phyloP scores from a whole-genome alignment of 1,140 invertebrate genomes.

The Heliconius melpomene region DNA sequence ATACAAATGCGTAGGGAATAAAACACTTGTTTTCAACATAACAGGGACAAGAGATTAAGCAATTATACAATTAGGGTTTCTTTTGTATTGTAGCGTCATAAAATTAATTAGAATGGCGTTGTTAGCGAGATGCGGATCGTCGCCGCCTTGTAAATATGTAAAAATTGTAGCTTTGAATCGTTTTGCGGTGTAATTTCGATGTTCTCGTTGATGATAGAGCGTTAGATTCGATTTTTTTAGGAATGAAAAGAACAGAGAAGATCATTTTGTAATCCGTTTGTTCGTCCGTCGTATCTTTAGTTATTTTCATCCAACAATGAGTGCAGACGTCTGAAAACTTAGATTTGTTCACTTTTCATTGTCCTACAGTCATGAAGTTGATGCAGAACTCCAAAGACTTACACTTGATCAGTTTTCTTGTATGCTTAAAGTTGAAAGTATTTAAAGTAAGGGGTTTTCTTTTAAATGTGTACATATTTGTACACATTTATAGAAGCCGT shows the following conservation, averaged over 20 bases:
- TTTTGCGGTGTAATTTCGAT: not conserved
- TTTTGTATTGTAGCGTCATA: constrained; percentile 12
- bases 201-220: not conserved
- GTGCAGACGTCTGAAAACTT: too few species aligned
- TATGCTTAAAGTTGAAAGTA: too few species aligned
- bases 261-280: too few species aligned
- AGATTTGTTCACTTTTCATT: too few species aligned
- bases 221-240: not conserved
- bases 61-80: constrained; percentile 1
- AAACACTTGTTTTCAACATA: not conserved
- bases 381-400: too few species aligned
- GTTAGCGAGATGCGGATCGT: not conserved
- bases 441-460: too few species aligned
- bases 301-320: too few species aligned
- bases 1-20: constrained; percentile 8
- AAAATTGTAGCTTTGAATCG: constrained; percentile 3
- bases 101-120: constrained; percentile 23
- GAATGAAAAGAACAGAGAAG: not conserved
- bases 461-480: too few species aligned
- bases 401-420: too few species aligned
- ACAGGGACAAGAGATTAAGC: not conserved
- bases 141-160: not conserved
- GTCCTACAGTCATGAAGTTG: too few species aligned
- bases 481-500: too few species aligned
- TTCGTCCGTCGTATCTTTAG: too few species aligned